Base-by-base conservation (phyloP, 2,113 vertebrate genomes). In the Amphiprion percula region DNA sequence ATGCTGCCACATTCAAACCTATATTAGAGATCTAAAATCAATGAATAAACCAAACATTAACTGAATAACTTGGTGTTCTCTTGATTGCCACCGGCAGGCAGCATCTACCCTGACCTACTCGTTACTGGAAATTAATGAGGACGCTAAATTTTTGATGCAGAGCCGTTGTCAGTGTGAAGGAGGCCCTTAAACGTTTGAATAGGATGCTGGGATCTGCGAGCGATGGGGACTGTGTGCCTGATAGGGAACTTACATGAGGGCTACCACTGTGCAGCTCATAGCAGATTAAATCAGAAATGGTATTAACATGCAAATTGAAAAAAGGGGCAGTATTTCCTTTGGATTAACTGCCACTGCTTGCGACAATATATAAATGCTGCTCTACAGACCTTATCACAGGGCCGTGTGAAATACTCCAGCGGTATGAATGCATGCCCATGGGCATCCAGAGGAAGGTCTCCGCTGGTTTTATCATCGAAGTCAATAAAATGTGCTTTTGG, bases 271-370 rank as follows among this genome's bases (percentile, higher is more conserved):
- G 81, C 82, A 77, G 77, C 69, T 78, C 79, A 59, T 91, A 69
- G 74, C 81, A 92, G 83, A 92, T 91, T 83, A 87, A 91, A 92
- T 91, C 91, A 87, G 82, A 76, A 84, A 88, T 80, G 78, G 74
- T 80, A 93, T 93, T 93, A 94, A 80, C 86, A 94, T 94, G 93
- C 90, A 94, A 94, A 94, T 94, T 88, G 87, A 91, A 92, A 93
- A 88, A 86, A 68, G 72, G 80, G 85, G 83, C 73, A 88, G 82
- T 93, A 90, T 91, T 93, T 92, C 84, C 86, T 89, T 90, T 86
- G 86, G 89, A 91, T 93, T 90, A 92, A 92, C 89, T 88, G 88
- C 74, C 85, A 69, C 87, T 58, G 85, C 82, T 84, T 92, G 86
- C 80, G 83, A 88, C 87, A 92, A 85, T 68, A 60, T 79, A 76